Percentiles rank a stretch among this genome's conserved stretches.
Conservation (phyloP, 2,113 vertebrate species). For the Pica pica region DNA sequence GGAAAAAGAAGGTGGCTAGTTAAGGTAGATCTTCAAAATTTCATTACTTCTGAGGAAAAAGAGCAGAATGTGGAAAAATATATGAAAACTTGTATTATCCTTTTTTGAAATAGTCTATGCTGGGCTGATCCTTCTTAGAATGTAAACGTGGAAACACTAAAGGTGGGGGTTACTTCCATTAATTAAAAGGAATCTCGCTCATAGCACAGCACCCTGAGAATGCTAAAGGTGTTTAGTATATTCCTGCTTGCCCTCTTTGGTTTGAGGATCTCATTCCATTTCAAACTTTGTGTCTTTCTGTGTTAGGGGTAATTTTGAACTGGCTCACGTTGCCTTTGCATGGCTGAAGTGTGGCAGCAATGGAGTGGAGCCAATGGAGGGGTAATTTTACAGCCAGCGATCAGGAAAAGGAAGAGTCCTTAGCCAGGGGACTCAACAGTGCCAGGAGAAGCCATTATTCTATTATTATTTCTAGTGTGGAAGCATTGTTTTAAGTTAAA, state of each 20-base stretch:
- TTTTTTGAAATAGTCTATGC: neutral
- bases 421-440: conserved; percentile 16
- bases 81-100: neutral
- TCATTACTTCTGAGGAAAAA: neutral
- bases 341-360: conserved; percentile 17
- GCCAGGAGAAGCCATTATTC: conserved; percentile 45
- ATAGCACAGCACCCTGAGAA: neutral
- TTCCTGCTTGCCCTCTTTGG: neutral
- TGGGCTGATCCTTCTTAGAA: neutral
- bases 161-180: neutral
- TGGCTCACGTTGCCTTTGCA: neutral
- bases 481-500: conserved; percentile 54
- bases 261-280: neutral
- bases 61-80: neutral
- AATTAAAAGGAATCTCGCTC: neutral
- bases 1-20: neutral
- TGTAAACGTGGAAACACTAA: neutral
- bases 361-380: conserved; percentile 28
- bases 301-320: neutral
- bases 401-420: conserved; percentile 49
- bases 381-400: conserved; percentile 25
- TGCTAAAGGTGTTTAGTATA: neutral
- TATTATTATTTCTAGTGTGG: conserved; percentile 50
- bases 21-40: neutral
- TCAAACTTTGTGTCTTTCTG: neutral